A percentile compares a stretch with the other conserved stretches of the same genome.
Evolutionary conservation across 2,888 invertebrate species (phyloP).

Genomic region (Leuctra nigra): DNA sequence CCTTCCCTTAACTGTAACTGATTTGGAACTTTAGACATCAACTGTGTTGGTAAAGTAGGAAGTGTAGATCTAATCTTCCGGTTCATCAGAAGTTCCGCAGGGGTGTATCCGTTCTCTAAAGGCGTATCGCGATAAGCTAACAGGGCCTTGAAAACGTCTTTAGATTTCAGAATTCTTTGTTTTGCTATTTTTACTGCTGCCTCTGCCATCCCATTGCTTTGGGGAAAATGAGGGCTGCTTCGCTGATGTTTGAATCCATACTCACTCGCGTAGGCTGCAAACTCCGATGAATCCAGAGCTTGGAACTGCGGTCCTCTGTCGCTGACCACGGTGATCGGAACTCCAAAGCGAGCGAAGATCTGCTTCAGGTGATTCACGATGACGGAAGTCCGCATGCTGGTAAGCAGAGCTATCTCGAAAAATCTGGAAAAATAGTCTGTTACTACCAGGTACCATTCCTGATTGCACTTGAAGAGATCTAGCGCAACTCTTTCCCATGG

Average conservation of each 20-base stretch:
- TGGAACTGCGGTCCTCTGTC: slow-evolving; percentile 30
- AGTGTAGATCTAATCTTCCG: too few relatives aligned
- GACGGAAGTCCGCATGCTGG: slow-evolving; percentile 11
- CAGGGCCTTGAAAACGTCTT: slow-evolving; percentile 22
- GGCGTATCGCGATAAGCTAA: slow-evolving; percentile 21
- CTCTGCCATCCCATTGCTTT: slow-evolving; percentile 29
- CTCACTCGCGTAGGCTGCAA: slow-evolving; percentile 21
- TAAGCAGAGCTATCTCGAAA: slow-evolving; percentile 26
- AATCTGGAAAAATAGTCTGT: slow-evolving; percentile 30
- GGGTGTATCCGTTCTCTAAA: too few relatives aligned
- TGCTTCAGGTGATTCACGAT: slow-evolving; percentile 25
- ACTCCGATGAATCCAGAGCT: neutral
- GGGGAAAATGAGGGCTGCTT: slow-evolving; percentile 30
- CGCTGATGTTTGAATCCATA: slow-evolving; percentile 27
- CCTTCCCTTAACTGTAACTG: too few relatives aligned
- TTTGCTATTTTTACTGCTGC: slow-evolving; percentile 30
- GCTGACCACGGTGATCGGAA: slow-evolving; percentile 29
- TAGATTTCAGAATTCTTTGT: slow-evolving; percentile 23
- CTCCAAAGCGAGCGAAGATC: slow-evolving; percentile 30
- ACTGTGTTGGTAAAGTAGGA: too few relatives aligned
- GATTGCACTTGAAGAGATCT: slow-evolving; percentile 29
- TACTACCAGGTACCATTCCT: slow-evolving; percentile 29
- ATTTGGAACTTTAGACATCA: too few relatives aligned
- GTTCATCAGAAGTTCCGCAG: too few relatives aligned
- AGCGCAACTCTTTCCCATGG: slow-evolving; percentile 31